phyloP scores from a whole-genome alignment of 1,140 invertebrate genomes.

The Melitaea cinxia region DNA sequence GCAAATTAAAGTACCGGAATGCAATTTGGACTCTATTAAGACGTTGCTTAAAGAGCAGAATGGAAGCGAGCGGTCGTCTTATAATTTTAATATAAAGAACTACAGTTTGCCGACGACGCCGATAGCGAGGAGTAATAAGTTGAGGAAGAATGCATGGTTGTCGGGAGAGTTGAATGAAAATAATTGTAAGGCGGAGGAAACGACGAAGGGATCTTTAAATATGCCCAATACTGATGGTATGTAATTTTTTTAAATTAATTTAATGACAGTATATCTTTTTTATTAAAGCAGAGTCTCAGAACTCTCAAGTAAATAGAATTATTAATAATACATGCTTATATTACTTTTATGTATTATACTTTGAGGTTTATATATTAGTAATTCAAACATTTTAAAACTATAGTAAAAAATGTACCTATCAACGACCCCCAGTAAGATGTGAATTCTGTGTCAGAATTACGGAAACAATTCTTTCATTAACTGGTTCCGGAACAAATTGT shows the following conservation, averaged over 20 bases:
- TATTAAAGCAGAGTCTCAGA: neutral
- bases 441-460: too few relatives aligned
- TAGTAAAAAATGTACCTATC: too few relatives aligned
- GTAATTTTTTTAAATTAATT: constrained; percentile 10
- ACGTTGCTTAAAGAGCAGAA: constrained; percentile 60
- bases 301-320: neutral
- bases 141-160: constrained; percentile 79
- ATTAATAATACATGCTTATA: too few relatives aligned
- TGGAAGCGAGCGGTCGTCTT: constrained; percentile 53
- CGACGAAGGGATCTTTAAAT: neutral
- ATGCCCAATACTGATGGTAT: constrained; percentile 58
- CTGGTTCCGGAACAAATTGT: too few relatives aligned
- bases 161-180: constrained; percentile 62
- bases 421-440: too few relatives aligned
- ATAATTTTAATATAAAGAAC: constrained; percentile 78
- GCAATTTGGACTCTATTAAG: constrained; percentile 68
- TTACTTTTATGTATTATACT: too few relatives aligned
- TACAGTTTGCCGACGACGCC: constrained; percentile 76
- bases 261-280: neutral
- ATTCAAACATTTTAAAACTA: too few relatives aligned
- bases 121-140: constrained; percentile 76
- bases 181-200: constrained; percentile 45
- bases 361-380: too few relatives aligned
- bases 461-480: too few relatives aligned
- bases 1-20: constrained; percentile 76